Evolutionary conservation across 2,888 invertebrate species (phyloP), one percentile per base, ranked within the genome.

Genomic region (Iphiclides podalirius): DNA sequence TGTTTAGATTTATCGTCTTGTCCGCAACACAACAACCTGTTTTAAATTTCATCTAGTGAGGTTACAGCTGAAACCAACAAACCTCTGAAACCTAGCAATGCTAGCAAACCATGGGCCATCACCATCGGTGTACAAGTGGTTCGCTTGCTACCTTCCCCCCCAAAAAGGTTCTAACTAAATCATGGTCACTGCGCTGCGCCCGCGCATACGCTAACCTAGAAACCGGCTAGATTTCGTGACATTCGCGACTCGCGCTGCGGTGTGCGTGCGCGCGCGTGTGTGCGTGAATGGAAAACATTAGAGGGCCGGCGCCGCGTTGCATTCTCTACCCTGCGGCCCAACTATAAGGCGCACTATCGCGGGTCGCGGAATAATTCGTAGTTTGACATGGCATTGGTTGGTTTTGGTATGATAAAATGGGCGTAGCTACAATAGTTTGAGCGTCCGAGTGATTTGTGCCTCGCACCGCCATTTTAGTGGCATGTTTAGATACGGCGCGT

Each of bases 161-260:
- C n/a, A n/a, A n/a, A n/a, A n/a, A n/a, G n/a, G n/a, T n/a, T n/a
- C n/a, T n/a, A n/a, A 17, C 8, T 31, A 12, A 31, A 31, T 49
- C 66, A 67, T 77, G 70, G 84, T 55, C 68, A 71, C 72, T 59
- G 53, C 47, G 67, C 55, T 62, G 77, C 82, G 81, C 81, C 67
- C 70, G 80, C 84, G 81, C 84, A 75, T 69, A 65, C 61, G 78
- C 75, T 84, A 87, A 85, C 87, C 87, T 87, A 87, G 79, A 85
- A 86, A 83, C 84, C 70, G 66, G 75, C 73, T 80, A 68, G 79
- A 84, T 86, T 86, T 87, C 83, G 86, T 86, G 87, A 86, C 86
- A 86, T 77, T 79, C 72, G 67, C 57, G 61, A 47, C 57, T 34
- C 11, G 49, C 50, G 65, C 56, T 58, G 65, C 62, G 72, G 60